phyloP scores from a whole-genome alignment of 1,140 invertebrate genomes.

The Zaprionus capensis region DNA sequence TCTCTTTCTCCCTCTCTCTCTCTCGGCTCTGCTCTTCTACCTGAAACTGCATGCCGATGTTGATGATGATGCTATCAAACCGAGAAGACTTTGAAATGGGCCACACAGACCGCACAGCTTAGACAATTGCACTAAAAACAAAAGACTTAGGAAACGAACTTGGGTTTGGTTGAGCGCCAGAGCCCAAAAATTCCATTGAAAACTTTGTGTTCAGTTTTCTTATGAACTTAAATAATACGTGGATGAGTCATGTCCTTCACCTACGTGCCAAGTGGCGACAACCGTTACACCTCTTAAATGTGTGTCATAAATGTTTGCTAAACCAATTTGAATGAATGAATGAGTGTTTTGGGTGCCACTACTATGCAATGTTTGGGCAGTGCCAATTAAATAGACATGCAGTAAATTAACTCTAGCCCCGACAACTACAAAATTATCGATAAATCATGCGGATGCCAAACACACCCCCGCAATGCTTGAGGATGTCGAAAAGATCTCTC shows the following conservation, averaged over 20 bases:
- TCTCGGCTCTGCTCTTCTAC: constrained; percentile 15
- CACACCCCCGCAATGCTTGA: constrained; percentile 24
- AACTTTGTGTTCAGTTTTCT: constrained; percentile 1
- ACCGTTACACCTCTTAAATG: constrained; percentile 36
- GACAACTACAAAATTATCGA: constrained; percentile 19
- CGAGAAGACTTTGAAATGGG: background rate
- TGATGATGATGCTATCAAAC: constrained; percentile 33
- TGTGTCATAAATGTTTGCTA: constrained; percentile 42
- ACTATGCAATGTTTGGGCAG: constrained; percentile 23
- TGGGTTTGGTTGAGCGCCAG: background rate
- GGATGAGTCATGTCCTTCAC: constrained; percentile 44
- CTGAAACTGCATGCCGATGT: background rate
- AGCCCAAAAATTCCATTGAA: constrained; percentile 9
- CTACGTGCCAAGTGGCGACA: constrained; percentile 31
- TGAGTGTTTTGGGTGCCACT: constrained; percentile 27
- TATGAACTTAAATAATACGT: background rate
- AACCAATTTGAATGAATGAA: constrained; percentile 33
- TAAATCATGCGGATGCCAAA: constrained; percentile 43
- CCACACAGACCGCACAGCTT: constrained; percentile 15
- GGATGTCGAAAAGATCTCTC: background rate
- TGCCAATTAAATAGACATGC: constrained; percentile 40
- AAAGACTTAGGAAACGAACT: constrained; percentile 44
- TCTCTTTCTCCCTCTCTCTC: background rate
- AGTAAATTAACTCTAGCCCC: constrained; percentile 39
- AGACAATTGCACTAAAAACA: constrained; percentile 9